phyloP scores from a whole-genome alignment of 2,888 invertebrate species.

The Portevinia maculata region DNA sequence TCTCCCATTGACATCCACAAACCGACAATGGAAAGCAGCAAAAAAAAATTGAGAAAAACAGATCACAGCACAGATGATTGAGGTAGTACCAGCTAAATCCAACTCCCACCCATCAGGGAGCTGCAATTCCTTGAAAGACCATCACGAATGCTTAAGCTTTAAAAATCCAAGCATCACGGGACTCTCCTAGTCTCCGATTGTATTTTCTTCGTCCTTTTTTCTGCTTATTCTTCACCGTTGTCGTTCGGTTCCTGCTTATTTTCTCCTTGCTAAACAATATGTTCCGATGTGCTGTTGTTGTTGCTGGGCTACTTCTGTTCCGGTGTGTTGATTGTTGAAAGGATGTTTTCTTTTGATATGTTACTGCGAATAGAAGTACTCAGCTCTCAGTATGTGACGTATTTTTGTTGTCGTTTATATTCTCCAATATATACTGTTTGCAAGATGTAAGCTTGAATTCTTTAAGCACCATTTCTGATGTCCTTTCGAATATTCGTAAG shows the following conservation, averaged over 20 bases:
- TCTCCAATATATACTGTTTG: conserved; percentile 45
- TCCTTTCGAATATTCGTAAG: background rate
- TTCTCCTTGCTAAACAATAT: conserved; percentile 68
- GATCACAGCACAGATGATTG: conserved; percentile 71
- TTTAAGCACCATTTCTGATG: conserved; percentile 37
- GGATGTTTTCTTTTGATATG: conserved; percentile 73
- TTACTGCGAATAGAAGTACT: conserved; percentile 50
- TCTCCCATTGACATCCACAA: conserved; percentile 28
- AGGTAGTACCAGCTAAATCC: conserved; percentile 71
- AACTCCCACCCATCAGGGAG: conserved; percentile 57
- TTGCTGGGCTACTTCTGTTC: conserved; percentile 24
- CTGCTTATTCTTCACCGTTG: conserved; percentile 13
- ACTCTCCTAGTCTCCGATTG: conserved; percentile 16
- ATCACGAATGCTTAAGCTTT: conserved; percentile 71
- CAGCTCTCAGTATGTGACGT: conserved; percentile 49
- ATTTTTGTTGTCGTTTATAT: conserved; percentile 35
- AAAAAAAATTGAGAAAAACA: conserved; percentile 46
- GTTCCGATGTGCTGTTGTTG: conserved; percentile 43
- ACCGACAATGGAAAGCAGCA: conserved; percentile 23
- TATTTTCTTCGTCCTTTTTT: conserved; percentile 38
- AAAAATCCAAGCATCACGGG: conserved; percentile 62
- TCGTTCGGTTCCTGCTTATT: conserved; percentile 67
- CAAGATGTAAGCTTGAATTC: conserved; percentile 53
- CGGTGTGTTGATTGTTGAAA: conserved; percentile 66
- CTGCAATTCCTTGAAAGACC: conserved; percentile 63